Evolutionary conservation across 1,140 invertebrate species (phyloP).

Genomic region (Tetragnatha versicolor): DNA sequence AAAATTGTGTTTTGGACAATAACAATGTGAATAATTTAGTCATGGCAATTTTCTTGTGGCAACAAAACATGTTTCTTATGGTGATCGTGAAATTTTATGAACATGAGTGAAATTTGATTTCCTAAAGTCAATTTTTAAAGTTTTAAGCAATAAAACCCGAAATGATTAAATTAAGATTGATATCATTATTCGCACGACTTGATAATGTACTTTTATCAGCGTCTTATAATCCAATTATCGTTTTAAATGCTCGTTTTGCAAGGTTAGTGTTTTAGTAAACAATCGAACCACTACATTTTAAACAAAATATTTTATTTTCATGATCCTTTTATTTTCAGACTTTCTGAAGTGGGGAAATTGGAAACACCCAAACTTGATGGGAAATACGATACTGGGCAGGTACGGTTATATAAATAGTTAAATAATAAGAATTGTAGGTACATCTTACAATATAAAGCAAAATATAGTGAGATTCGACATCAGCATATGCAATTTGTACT

Average conservation of each 20-base stretch:
- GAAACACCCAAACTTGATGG: conserved; percentile 84
- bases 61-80: no score
- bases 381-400: conserved; percentile 93
- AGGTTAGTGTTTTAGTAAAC: conserved; percentile 9
- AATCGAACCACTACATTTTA: neutral
- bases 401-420: conserved; percentile 43
- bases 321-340: conserved; percentile 64
- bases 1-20: no score
- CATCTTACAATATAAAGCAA: neutral
- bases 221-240: neutral
- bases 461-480: no score
- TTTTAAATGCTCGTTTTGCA: conserved; percentile 27
- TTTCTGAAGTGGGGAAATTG: conserved; percentile 80
- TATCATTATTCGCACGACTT: conserved; percentile 16
- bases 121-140: no score
- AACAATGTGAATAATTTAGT: no score
- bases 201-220: conserved; percentile 16
- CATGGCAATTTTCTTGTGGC: no score
- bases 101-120: no score
- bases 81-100: no score
- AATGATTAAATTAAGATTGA: conserved; percentile 38
- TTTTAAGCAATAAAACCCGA: no score
- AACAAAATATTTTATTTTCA: neutral
- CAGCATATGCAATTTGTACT: no score
- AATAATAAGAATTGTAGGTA: neutral